These are phyloP conservation scores for Brachionus rubens DNA, from an alignment of 1,140 invertebrate genomes.

Conservation along the genomic window DNA sequence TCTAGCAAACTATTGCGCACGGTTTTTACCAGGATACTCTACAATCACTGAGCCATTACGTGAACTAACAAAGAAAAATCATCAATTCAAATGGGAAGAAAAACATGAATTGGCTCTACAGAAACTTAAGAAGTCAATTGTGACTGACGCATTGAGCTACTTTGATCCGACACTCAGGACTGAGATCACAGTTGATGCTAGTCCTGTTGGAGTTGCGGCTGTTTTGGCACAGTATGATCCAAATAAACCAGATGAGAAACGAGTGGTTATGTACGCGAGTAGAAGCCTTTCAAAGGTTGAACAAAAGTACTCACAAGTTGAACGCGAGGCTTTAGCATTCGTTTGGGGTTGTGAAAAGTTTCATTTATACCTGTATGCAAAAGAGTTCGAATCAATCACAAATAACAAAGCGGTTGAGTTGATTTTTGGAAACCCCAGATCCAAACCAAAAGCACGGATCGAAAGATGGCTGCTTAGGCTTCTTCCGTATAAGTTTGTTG, in stretches of 20 bases:
- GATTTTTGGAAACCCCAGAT: background rate
- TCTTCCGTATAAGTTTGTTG: too few relatives aligned
- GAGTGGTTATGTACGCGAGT: too few relatives aligned
- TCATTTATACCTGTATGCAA: too few relatives aligned
- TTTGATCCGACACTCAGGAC: background rate
- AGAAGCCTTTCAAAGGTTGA: too few relatives aligned
- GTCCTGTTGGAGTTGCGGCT: background rate
- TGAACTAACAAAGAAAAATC: background rate
- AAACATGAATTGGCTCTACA: background rate
- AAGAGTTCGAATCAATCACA: background rate
- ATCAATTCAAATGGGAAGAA: background rate
- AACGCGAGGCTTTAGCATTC: too few relatives aligned
- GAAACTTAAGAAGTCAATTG: background rate
- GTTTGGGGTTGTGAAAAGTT: too few relatives aligned
- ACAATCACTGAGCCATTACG: background rate
- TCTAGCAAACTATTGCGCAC: background rate
- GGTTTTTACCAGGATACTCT: background rate
- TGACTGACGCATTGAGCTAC: background rate
- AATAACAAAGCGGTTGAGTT: background rate
- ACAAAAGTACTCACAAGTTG: too few relatives aligned
- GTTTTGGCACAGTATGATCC: background rate
- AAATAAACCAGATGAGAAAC: background rate
- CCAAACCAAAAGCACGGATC: background rate
- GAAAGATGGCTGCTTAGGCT: too few relatives aligned
- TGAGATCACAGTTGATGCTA: too few relatives aligned